Base-by-base conservation (phyloP, 2,797 vertebrate genomes). In the Lemur catta region DNA sequence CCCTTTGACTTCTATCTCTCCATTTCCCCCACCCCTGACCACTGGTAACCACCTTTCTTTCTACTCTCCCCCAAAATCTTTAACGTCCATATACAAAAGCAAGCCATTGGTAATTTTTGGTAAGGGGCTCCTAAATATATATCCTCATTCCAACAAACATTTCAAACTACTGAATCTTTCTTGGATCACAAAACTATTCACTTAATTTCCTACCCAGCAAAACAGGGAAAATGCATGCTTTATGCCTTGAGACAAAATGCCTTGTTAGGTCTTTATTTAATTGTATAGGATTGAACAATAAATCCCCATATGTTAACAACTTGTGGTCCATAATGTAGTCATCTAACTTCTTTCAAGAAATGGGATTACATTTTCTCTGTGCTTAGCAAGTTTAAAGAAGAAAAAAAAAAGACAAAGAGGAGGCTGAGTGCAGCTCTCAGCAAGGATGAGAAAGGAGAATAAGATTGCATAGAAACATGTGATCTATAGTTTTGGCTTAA, bases 311-410 rank as follows among this genome's bases (percentile, higher is more conserved):
- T 96, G 96, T 95, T 98, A 97, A 97, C 90, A 97, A 93, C 93
- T 78, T 97, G 96, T 93, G 94, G 82, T 98, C 95, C 97, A 78
- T 80, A 89, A 63, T 92, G 35, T 10, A 91, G 79, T 52, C 90
- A 79, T 59, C 96, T 87, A 88, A 87, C 94, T 91, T 96, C 96
- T 97, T 93, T 94, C 57, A 98, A 84, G 94, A 98, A 98, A 96
- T 84, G 7, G 35, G 95, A 93, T 43, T 91, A 89, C 52, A 98
- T 97, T 93, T 96, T 96, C 22, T 85, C 41, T 88, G 43, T 91
- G 67, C 20, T 98, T 81, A 97, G 96, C 89, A 94, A 89, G 24
- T 97, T 97, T 71, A 96, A 89, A 97, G 97, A 97, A 84, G 95
- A 95, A 97, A 97, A 97, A 79, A 95, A 90, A 5, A 48, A 7